Conservation (phyloP, 2,113 vertebrate species). For the Saccopteryx leptura region DNA sequence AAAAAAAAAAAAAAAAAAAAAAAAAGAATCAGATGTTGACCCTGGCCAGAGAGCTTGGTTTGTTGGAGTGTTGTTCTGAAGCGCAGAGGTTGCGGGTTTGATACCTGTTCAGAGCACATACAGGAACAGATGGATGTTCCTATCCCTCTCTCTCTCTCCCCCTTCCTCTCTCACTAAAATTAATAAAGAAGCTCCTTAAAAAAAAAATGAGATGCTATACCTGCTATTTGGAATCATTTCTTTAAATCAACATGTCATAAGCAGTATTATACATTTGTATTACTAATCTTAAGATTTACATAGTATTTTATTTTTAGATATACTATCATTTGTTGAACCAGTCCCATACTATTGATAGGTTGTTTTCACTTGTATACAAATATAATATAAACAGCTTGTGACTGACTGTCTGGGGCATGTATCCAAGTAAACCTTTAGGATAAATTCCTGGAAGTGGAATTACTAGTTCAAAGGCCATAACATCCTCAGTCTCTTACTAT, state of each 20-base stretch:
- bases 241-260: neutral
- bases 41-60: too few species aligned
- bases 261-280: neutral
- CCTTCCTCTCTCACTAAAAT: too few species aligned
- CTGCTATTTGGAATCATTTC: conserved; percentile 31
- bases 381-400: neutral
- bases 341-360: neutral
- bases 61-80: too few species aligned
- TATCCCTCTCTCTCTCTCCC: too few species aligned
- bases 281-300: conserved; percentile 34
- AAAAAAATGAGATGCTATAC: conserved; percentile 46
- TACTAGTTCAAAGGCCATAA: neutral
- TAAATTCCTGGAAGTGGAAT: conserved; percentile 21
- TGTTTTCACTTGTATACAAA: conserved; percentile 20
- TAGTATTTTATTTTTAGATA: conserved; percentile 40
- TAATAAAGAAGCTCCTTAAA: too few species aligned
- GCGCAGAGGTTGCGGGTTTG: too few species aligned
- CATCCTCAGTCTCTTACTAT: neutral
- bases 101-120: too few species aligned
- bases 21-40: too few species aligned
- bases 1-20: too few species aligned
- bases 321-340: neutral
- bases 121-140: too few species aligned
- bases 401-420: neutral
- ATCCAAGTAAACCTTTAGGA: neutral